Base-by-base conservation (phyloP, 2,113 vertebrate genomes). In the Rhinoderma darwinii region DNA sequence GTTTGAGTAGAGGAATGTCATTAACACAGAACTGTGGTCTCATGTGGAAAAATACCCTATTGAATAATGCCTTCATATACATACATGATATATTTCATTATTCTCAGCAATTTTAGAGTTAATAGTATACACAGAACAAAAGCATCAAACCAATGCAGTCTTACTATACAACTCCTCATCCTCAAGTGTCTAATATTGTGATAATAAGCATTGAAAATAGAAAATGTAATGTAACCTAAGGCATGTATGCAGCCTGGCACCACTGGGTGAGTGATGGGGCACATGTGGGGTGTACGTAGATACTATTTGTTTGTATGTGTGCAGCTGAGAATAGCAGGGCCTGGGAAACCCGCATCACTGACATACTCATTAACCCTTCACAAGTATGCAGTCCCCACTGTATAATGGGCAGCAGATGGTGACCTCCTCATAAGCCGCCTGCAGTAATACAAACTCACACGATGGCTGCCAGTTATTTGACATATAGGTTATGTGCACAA, bases 241-340 rank as follows among this genome's bases (percentile, higher is more conserved):
- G 39, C 14, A 44, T 30, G n/a, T 18, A 43, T 41, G 32, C 11
- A 35, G 17, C 10, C 73, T 51, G 9, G 32, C 4, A 81, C 18
- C 17, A 80, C 35, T 41, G 78, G 32, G 39, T 66, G 76, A 78
- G 2, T 39, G 27, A 54, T 37, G 76, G 76, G 47, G 76, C 15
- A 41, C 27, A 51, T 3, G 27, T 81, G 78, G 54, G 79, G 39
- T 86, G 85, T 81, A 27, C 77, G 51, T 79, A 82, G 85, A 44
- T 79, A 86, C 59, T 51, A 22, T 86, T 80, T 86, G 22, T 86
- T 82, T 81, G 76, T 86, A 43, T 39, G 39, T 27, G 47, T 43
- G 30, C 63, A 56, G 35, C 63, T 70, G 63, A 73, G 63, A 86
- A 86, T n/a, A 86, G 35, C 35, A 30, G 35, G 41, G 47, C 85